Conservation (phyloP, 2,888 invertebrate species). For the Deilephila elpenor region DNA sequence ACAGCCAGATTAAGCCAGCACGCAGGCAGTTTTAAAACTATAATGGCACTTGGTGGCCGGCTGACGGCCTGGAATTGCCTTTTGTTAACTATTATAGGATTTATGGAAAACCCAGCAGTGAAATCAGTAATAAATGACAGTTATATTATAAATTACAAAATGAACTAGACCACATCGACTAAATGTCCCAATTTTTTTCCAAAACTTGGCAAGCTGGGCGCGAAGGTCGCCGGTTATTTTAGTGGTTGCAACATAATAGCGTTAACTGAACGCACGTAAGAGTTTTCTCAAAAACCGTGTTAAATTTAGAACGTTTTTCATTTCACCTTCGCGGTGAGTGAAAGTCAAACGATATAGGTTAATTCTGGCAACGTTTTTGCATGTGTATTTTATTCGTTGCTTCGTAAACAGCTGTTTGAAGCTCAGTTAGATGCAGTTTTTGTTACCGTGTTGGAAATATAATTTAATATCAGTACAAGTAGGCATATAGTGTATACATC, state of each 20-base stretch:
- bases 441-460: background rate
- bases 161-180: too few species aligned
- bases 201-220: background rate
- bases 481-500: too few species aligned
- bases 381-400: background rate
- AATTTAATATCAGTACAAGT: too few species aligned
- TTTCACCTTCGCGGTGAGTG: conserved; percentile 52
- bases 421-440: background rate
- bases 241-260: conserved; percentile 48
- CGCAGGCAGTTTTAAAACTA: too few species aligned
- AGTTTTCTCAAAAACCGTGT: conserved; percentile 37
- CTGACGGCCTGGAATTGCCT: too few species aligned
- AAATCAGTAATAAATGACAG: too few species aligned
- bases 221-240: conserved; percentile 64
- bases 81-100: too few species aligned
- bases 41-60: too few species aligned
- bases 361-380: conserved; percentile 22
- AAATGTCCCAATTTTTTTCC: too few species aligned
- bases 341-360: conserved; percentile 45
- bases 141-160: too few species aligned
- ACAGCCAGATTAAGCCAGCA: too few species aligned
- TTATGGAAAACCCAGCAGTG: too few species aligned
- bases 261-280: conserved; percentile 32
- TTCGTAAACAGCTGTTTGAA: background rate
- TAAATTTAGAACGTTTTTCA: conserved; percentile 57